These are phyloP conservation scores for Drymonia ruficornis DNA, from an alignment of 2,888 invertebrate species.

Conservation along the genomic window DNA sequence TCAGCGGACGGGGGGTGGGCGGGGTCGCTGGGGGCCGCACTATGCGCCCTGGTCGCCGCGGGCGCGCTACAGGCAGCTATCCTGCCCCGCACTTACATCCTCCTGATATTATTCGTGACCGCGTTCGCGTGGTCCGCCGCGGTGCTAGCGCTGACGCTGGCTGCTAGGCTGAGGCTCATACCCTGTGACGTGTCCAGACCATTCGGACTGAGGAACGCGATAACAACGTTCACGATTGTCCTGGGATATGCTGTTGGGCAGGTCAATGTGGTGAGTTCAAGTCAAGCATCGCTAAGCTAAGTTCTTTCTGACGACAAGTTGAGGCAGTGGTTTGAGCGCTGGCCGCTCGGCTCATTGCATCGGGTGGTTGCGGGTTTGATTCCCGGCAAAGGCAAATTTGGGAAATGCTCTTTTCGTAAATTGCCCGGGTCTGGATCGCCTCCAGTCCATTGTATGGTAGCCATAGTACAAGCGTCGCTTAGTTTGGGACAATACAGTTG, in stretches of 20 bases:
- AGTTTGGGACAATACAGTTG: no score
- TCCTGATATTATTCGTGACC: constrained; percentile 93
- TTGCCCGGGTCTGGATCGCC: no score
- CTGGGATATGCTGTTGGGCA: constrained; percentile 95
- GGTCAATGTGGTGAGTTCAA: constrained; percentile 93
- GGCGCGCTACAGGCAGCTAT: constrained; percentile 91
- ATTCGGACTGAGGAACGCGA: constrained; percentile 92
- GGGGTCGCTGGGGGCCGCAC: constrained; percentile 91
- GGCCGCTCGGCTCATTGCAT: no score
- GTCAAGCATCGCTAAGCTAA: background rate
- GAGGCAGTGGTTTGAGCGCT: no score
- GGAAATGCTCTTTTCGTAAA: no score
- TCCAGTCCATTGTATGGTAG: no score
- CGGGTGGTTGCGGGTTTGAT: no score
- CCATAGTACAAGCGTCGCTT: no score
- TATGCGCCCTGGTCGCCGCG: constrained; percentile 90
- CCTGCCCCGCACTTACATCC: constrained; percentile 92
- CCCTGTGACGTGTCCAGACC: constrained; percentile 94
- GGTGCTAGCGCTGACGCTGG: constrained; percentile 92
- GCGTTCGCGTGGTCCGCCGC: constrained; percentile 96
- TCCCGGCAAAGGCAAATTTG: no score
- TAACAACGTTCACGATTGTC: constrained; percentile 94
- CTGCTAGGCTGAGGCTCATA: constrained; percentile 92
- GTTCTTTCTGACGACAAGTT: background rate
- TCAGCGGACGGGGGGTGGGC: constrained; percentile 95